A percentile compares a stretch with the other conserved stretches of the same genome.
These are phyloP conservation scores for Emys orbicularis DNA, from an alignment of 2,797 vertebrate species.

Conservation along the genomic window DNA sequence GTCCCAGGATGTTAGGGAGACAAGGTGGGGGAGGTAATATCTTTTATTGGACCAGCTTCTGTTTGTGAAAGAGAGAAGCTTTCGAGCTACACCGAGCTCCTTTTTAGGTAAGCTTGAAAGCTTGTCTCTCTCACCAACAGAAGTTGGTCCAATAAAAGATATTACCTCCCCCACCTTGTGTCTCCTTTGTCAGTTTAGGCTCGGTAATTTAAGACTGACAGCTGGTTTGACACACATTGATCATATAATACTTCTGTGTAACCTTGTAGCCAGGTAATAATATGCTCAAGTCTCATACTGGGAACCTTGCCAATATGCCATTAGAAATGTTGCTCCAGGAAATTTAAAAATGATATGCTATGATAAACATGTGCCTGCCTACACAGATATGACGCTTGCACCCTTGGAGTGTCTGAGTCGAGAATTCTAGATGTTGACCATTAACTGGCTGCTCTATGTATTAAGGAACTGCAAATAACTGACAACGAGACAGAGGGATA, in stretches of 20 bases:
- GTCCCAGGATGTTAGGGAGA: not conserved
- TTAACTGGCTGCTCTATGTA: not conserved
- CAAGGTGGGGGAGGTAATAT: not conserved
- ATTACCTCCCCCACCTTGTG: not conserved
- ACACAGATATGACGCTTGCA: not conserved
- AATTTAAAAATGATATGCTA: not conserved
- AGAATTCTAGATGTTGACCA: not conserved
- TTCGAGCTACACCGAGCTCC: not conserved
- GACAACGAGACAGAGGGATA: not conserved
- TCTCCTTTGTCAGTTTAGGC: not conserved
- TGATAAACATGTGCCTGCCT: not conserved
- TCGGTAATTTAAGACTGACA: slow-evolving; percentile 23
- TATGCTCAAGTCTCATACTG: not conserved
- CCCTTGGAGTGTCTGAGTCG: not conserved
- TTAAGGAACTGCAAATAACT: not conserved
- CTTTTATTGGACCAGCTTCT: not conserved
- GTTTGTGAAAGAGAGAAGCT: not conserved
- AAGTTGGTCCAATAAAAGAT: not conserved
- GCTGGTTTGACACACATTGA: not conserved
- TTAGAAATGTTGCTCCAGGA: not conserved
- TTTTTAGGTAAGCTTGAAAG: not conserved
- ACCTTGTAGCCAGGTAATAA: slow-evolving; percentile 23
- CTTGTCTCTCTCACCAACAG: not conserved
- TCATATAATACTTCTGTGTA: not conserved
- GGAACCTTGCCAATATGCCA: slow-evolving; percentile 10